Evolutionary conservation across 2,113 vertebrate genomes (phyloP).

Genomic region (Phylloscopus trochiloides): DNA sequence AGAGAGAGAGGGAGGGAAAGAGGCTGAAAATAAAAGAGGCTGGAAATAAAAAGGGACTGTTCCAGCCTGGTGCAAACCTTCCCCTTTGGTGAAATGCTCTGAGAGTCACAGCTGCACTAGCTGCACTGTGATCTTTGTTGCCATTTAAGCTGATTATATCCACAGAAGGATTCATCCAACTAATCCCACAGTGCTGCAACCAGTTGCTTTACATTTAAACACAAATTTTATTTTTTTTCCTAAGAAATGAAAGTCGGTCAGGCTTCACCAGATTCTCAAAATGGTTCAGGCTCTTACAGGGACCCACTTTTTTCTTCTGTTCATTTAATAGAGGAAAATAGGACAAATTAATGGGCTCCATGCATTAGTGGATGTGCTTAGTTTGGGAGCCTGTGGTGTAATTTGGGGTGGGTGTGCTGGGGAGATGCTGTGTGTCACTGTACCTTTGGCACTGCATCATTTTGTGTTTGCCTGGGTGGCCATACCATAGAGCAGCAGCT

Average conservation of each 20-base stretch:
- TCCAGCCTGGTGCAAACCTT: background rate
- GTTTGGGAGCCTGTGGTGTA: background rate
- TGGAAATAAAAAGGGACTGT: background rate
- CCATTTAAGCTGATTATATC: conserved; percentile 69
- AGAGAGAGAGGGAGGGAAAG: background rate
- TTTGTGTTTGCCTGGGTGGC: background rate
- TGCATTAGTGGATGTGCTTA: background rate
- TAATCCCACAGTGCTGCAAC: conserved; percentile 49
- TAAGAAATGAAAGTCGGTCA: background rate
- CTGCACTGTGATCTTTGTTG: conserved; percentile 61
- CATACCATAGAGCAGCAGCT: background rate
- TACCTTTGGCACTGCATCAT: background rate
- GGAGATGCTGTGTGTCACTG: background rate
- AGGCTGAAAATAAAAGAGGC: background rate
- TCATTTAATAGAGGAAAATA: background rate
- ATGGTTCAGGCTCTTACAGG: background rate
- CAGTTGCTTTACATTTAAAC: conserved; percentile 39
- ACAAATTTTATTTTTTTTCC: background rate
- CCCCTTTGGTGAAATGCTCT: background rate
- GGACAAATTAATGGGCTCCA: background rate
- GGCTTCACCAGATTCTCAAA: background rate
- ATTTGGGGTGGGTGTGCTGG: background rate
- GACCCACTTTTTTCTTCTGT: background rate
- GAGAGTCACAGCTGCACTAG: conserved; percentile 38
- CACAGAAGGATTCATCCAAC: conserved; percentile 32